Conservation (phyloP, 2,113 vertebrate species). For the Bubalus kerabau region DNA sequence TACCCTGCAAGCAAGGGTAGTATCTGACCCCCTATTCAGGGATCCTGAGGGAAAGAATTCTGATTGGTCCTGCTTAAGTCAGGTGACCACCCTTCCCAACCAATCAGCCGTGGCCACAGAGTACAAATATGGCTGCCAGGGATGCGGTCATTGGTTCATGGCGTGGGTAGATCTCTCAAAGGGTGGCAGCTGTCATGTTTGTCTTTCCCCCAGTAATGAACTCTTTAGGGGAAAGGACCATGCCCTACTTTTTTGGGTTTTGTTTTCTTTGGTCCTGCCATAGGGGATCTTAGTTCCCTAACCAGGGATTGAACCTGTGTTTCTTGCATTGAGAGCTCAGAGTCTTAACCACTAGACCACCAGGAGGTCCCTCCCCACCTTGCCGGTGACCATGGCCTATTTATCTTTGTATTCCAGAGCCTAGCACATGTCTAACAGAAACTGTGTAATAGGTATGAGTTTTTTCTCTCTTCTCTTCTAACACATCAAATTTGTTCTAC, state of each 20-base stretch:
- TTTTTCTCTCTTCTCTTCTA: not conserved
- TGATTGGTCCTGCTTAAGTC: not conserved
- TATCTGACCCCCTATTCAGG: not conserved
- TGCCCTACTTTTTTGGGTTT: not conserved
- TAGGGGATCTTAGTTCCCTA: not conserved
- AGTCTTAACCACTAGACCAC: not conserved
- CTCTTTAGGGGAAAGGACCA: not conserved
- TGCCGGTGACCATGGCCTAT: not conserved
- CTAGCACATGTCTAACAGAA: not conserved
- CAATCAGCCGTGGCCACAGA: not conserved
- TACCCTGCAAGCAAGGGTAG: not conserved
- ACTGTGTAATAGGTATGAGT: not conserved
- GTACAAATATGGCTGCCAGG: not conserved
- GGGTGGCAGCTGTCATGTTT: not conserved
- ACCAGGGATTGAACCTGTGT: not conserved
- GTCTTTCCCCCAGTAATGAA: not conserved
- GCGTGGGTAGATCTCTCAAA: not conserved
- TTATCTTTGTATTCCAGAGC: not conserved
- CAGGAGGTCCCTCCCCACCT: not conserved
- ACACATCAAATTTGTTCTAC: not conserved
- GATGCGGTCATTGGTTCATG: not conserved
- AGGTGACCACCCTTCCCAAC: not conserved
- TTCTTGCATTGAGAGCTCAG: not conserved
- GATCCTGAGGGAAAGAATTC: not conserved
- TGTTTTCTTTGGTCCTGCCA: not conserved